Conservation (phyloP, 2,797 vertebrate genomes). For the Euthynnus affinis region DNA sequence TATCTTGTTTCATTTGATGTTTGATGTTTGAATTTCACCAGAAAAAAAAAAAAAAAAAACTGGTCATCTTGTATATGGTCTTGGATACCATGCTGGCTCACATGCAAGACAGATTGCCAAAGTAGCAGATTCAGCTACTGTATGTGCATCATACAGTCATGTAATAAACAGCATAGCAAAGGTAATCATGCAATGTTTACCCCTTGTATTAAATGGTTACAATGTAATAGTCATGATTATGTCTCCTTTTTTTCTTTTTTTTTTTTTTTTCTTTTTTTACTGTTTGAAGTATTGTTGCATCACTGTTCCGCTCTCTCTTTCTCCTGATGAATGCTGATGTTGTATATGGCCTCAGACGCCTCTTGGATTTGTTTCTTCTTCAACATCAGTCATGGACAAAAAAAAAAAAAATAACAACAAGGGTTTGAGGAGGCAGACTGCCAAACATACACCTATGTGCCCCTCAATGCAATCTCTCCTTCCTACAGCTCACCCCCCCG, state of each 20-base stretch:
- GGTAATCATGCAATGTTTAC: conserved; percentile 63
- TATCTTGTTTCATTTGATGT: conserved; percentile 73
- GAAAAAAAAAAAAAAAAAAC: conserved; percentile 51
- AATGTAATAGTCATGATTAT: conserved; percentile 75
- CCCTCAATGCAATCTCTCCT: conserved; percentile 27
- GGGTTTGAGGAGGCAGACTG: conserved; percentile 57
- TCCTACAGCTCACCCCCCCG: neutral
- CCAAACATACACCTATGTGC: conserved; percentile 40
- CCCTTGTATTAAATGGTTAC: conserved; percentile 75
- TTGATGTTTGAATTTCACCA: conserved; percentile 63
- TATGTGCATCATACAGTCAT: conserved; percentile 60
- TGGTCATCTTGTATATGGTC: conserved; percentile 64
- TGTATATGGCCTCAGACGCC: conserved; percentile 32
- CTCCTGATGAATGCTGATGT: conserved; percentile 49
- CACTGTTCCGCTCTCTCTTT: conserved; percentile 58
- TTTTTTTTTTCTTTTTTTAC: conserved; percentile 51
- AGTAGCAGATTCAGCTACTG: conserved; percentile 51
- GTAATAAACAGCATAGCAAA: conserved; percentile 66
- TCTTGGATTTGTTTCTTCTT: conserved; percentile 43
- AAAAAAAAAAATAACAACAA: conserved; percentile 30
- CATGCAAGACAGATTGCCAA: conserved; percentile 47
- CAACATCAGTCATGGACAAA: conserved; percentile 32
- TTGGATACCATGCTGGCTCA: conserved; percentile 44
- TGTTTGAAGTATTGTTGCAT: conserved; percentile 53
- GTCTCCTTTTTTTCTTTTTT: conserved; percentile 59